Base-by-base conservation (phyloP, 2,113 vertebrate genomes). In the Lophura nycthemera region DNA sequence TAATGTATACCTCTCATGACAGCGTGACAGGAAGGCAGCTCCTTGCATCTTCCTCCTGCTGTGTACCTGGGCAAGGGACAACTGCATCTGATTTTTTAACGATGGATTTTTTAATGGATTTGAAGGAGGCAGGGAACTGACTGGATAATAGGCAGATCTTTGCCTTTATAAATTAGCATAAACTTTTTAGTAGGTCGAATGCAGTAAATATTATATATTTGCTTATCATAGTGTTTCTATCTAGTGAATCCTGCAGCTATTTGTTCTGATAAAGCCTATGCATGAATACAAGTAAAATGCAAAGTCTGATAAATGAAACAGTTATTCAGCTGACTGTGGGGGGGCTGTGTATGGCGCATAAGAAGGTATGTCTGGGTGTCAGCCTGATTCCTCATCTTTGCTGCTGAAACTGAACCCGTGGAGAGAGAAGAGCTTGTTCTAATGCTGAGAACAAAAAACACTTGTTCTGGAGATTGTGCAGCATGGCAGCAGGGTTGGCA, bases 1-100 rank as follows among this genome's bases (percentile, higher is more conserved):
- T 30, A 69, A 43, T 71, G 34, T 48, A 13, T 8, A 34, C 21
- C 21, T 25, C 34, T 60, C 0, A 0, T 36, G 66, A 63, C 32
- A 74, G 40, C 0, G 0, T 36, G 66, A 66, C 34, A 74, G 36
- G 19, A 42, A 84, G 21, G 16, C 4, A 16, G 59, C 4, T 70
- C 22, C 29, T 59, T 25, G 8, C 4, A 3, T 38, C 16, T n/a
- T 67, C 11, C 5, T 74, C n/a, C 24, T 3, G 0, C 18, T 48
- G 38, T 40, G 25, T 9, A 27, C 27, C 50, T 47, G 34, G 29
- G 48, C 78, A 82, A 50, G 25, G 17, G n/a, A 40, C 18, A 64
- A 4, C 14, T 73, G 1, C 6, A 24, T 4, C 20, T 86, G 42
- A 11, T 67, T 78, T 78, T 57, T 36, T 22, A 34, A 34, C 34